Percentiles rank a stretch among this genome's conserved stretches.
phyloP scores from a whole-genome alignment of 1,140 invertebrate genomes.

The Lepidurus packardi region DNA sequence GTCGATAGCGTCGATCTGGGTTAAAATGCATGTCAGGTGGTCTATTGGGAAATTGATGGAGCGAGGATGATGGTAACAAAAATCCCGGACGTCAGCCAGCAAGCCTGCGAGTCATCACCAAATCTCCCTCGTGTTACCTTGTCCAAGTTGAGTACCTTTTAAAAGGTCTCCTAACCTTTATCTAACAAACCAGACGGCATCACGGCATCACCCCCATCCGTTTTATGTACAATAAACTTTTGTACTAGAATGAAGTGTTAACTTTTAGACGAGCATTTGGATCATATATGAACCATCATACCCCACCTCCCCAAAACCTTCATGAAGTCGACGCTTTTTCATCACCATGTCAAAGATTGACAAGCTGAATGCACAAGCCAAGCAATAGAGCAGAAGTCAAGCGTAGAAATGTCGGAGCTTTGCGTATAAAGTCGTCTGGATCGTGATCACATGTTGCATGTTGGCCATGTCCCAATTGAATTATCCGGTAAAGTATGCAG shows the following conservation, averaged over 20 bases:
- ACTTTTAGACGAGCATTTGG: neutral
- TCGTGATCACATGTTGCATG: too few species aligned
- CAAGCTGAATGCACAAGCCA: neutral
- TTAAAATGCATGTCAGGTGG: constrained; percentile 10
- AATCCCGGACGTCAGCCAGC: neutral
- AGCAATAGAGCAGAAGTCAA: neutral
- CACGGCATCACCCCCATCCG: neutral
- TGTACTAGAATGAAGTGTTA: neutral
- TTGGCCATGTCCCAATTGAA: too few species aligned
- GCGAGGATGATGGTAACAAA: neutral
- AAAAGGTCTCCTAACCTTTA: neutral
- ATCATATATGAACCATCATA: neutral
- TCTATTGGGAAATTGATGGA: constrained; percentile 15
- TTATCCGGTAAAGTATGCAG: too few species aligned
- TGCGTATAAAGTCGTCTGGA: too few species aligned
- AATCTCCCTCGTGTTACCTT: neutral
- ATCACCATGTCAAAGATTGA: constrained; percentile 5
- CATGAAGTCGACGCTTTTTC: neutral
- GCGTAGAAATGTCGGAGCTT: neutral
- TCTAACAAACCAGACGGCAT: neutral
- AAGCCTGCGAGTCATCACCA: neutral
- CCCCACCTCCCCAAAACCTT: neutral
- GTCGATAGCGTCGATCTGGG: constrained; percentile 13
- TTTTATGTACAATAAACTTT: neutral
- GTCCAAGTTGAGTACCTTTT: neutral